Evolutionary conservation across 2,113 vertebrate genomes (phyloP).

Genomic region (Phocoena sinus): DNA sequence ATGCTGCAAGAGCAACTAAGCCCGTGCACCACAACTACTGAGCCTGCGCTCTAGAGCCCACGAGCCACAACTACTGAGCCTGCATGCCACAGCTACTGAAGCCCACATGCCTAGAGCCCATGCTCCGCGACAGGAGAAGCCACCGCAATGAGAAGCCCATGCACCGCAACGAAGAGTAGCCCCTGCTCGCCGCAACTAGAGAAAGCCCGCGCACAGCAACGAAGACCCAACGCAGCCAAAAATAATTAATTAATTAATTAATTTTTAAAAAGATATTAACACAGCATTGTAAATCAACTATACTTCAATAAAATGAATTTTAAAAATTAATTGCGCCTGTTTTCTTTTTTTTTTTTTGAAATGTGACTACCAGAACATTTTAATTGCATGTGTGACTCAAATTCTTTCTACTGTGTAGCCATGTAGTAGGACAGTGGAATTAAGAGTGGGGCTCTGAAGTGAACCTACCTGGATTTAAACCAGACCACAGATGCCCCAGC

Average conservation of each 20-base stretch:
- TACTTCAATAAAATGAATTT: neutral
- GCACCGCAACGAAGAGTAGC: no score
- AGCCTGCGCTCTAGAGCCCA: no score
- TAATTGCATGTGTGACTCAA: neutral
- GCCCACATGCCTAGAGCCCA: no score
- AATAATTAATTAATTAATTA: no score
- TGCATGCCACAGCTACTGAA: fast-evolving
- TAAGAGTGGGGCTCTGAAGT: neutral
- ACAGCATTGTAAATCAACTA: neutral
- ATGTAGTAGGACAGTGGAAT: neutral
- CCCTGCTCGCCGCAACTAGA: fast-evolving
- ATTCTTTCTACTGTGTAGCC: neutral
- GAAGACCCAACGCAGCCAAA: no score
- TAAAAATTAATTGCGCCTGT: neutral
- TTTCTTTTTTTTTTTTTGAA: neutral
- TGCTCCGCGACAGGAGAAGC: no score
- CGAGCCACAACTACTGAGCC: no score
- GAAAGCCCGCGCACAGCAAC: fast-evolving
- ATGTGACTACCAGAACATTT: neutral
- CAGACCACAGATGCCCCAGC: neutral
- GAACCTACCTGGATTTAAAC: neutral
- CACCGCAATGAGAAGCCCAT: no score
- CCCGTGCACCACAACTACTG: no score
- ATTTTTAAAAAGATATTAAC: neutral
- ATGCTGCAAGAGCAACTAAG: no score